Conservation (phyloP, 2,113 vertebrate species). For the Clarias gariepinus region DNA sequence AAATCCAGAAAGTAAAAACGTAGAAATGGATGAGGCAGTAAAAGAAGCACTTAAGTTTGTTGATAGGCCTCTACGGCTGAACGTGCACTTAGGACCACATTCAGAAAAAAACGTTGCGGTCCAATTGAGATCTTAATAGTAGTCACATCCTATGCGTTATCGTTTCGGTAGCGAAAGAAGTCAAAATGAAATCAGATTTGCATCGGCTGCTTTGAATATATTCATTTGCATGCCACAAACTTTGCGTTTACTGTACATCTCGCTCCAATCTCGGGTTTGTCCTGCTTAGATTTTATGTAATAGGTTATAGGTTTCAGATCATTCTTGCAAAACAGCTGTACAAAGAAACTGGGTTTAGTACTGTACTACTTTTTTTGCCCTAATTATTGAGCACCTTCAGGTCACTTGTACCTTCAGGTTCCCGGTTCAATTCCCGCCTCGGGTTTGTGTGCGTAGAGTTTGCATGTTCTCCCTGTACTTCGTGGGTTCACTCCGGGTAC, state of each 20-base stretch:
- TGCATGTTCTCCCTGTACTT: too few species aligned
- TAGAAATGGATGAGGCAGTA: not conserved
- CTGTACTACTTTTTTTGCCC: too few species aligned
- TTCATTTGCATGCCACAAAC: slow-evolving; percentile 15
- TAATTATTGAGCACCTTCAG: too few species aligned
- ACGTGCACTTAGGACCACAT: not conserved
- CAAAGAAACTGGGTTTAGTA: not conserved
- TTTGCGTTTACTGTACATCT: not conserved
- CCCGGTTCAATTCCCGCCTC: too few species aligned
- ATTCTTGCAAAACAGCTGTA: not conserved
- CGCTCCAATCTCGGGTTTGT: not conserved
- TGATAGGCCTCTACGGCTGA: not conserved
- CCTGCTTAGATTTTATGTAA: not conserved
- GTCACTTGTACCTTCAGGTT: too few species aligned
- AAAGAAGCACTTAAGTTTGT: too few species aligned
- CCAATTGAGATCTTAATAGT: not conserved
- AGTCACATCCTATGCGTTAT: not conserved
- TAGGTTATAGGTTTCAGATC: not conserved
- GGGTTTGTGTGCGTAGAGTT: too few species aligned
- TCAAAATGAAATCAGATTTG: not conserved
- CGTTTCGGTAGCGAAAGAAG: too few species aligned
- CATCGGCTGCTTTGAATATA: not conserved
- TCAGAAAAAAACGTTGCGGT: not conserved
- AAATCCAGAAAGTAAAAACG: not conserved
- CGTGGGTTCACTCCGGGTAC: too few species aligned